phyloP scores from a whole-genome alignment of 2,113 vertebrate genomes.

The Lophochroa leadbeateri region DNA sequence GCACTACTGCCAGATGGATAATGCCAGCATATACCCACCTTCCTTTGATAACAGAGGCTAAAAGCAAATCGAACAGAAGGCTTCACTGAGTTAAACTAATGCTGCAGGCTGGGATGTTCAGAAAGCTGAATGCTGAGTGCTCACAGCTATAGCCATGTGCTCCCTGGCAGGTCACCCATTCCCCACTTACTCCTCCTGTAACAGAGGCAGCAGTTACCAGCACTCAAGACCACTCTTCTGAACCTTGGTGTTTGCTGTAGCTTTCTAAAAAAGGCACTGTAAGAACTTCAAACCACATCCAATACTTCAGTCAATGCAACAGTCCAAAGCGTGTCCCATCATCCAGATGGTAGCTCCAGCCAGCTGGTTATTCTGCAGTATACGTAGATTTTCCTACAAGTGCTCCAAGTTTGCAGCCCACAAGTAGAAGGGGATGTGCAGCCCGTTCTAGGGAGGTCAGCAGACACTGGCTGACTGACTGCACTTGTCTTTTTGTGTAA shows the following conservation, averaged over 20 bases:
- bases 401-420: neutral
- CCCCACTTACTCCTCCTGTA: neutral
- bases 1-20: neutral
- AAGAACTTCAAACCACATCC: neutral
- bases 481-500: neutral
- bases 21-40: neutral
- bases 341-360: neutral
- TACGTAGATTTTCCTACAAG: neutral
- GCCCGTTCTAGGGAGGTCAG: neutral
- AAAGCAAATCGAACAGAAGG: neutral
- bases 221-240: neutral
- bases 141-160: neutral
- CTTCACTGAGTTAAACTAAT: neutral
- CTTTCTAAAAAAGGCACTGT: neutral
- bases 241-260: neutral
- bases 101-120: neutral
- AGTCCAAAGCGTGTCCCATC: neutral
- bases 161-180: neutral
- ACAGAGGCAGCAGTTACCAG: neutral
- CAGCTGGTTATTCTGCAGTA: neutral
- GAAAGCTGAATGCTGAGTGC: neutral
- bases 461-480: neutral
- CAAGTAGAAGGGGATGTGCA: neutral
- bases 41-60: neutral
- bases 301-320: neutral